Evolutionary conservation across 2,797 vertebrate genomes (phyloP), one percentile per base, ranked within the genome.

Genomic region (Lateolabrax maculatus): DNA sequence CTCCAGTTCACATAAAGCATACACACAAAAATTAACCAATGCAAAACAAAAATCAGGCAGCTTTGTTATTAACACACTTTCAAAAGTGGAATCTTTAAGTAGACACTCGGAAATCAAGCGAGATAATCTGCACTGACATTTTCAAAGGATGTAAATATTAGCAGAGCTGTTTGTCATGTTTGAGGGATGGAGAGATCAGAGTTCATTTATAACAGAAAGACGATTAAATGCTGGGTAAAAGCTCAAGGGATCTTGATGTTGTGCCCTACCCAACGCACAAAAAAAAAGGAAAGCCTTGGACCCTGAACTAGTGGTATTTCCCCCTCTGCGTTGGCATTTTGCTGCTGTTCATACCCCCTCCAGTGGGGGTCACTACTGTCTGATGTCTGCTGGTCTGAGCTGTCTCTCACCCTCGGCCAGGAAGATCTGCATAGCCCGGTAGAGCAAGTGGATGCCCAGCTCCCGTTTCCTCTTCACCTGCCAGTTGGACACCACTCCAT

Each of bases 321-420:
- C 68, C 67, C 21, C 10, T 44, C 2, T 36, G 31, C 1, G 0
- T 16, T 36, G 29, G 44, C 6, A 0, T 48, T 56, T 31, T n/a
- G 23, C 41, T 75, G 75, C 36, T 60, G 51, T 67, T 73, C 43
- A 34, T 3, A 13, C 19, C 3, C 21, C 25, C 5, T 31, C 51
- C 66, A 39, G 46, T 6, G 3, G 60, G 58, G 48, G 34, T 78
- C 57, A 39, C 77, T 89, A 94, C 81, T 91, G 90, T 67, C 93
- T 89, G 81, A 98, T 96, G 77, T 98, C 97, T 0, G 90, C 87
- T 0, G 97, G 97, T 16, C 95, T 87, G 62, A 98, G 95, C 87
- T 98, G 97, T 56, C 96, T 87, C 76, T 98, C 96, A 0, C 97
- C 97, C 86, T 99, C 97, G 0, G 97, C 97, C 92, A 98, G 91